Percentiles rank a stretch among this genome's conserved stretches.
phyloP scores from a whole-genome alignment of 2,888 invertebrate genomes.

The Hypolimnas misippus region DNA sequence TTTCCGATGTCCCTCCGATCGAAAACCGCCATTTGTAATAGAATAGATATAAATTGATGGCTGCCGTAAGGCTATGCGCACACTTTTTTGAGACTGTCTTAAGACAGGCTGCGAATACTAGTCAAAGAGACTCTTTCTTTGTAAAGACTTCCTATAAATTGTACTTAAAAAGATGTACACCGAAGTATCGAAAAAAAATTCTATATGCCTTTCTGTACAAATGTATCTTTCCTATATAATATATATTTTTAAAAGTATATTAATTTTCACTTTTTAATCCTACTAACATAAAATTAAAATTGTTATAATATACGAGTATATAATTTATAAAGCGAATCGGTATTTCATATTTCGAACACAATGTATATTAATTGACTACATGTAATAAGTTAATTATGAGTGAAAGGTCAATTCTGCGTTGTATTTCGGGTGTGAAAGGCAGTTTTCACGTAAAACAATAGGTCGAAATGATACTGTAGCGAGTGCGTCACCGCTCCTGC shows the following conservation, averaged over 20 bases:
- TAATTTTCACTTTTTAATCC: too few relatives aligned
- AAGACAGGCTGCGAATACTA: slow-evolving; percentile 6
- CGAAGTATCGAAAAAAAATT: too few relatives aligned
- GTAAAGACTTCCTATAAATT: too few relatives aligned
- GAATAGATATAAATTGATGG: slow-evolving; percentile 76
- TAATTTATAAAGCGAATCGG: too few relatives aligned
- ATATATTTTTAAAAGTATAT: too few relatives aligned
- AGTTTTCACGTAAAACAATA: background rate
- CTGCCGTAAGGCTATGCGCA: slow-evolving; percentile 56
- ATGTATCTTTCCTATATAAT: too few relatives aligned
- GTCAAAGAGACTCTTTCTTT: too few relatives aligned
- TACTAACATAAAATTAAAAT: too few relatives aligned
- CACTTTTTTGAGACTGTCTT: slow-evolving; percentile 25
- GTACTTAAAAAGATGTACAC: too few relatives aligned
- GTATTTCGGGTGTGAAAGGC: background rate
- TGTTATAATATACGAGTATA: too few relatives aligned
- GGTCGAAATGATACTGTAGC: slow-evolving; percentile 9
- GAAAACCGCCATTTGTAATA: slow-evolving; percentile 72
- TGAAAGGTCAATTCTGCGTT: background rate
- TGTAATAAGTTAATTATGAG: background rate
- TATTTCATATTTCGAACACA: background rate
- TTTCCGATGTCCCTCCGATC: slow-evolving; percentile 74
- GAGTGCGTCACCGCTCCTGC: slow-evolving; percentile 51
- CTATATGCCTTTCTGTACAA: too few relatives aligned
- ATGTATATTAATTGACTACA: background rate